Base-by-base conservation (phyloP, 1,140 invertebrate genomes). In the Ceratina japonica region DNA sequence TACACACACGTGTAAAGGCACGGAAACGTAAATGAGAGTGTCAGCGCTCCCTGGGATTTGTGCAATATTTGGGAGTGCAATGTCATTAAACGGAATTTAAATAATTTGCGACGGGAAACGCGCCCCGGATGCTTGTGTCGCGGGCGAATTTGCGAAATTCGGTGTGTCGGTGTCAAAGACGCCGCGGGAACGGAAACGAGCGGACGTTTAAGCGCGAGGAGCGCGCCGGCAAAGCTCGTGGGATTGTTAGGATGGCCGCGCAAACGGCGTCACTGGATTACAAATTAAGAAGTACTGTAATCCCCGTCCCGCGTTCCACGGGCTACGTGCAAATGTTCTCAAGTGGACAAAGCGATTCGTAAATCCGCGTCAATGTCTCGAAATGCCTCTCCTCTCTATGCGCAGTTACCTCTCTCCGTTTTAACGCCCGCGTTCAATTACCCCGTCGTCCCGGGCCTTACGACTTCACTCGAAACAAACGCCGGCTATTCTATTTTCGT, bases 201-300 rank as follows among this genome's bases (percentile, higher is more conserved):
- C 24, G 31, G 27, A 44, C 49, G 66, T 63, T 77, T 62, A 77
- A 62, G 44, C 66, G 20, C 68, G 24, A 5, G 8, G 1, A 54
- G n/a, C 49, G 72, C 31, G 37, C 5, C 37, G 66, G 37, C 58
- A 44, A 71, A 61, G 49, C 49, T 61, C 27, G n/a, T 22, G 75
- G 20, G 56, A 70, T 71, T 44, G 24, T 49, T 8, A 58, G n/a
- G 51, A 71, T 70, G 49, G 49, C n/a, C n/a, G 66, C 75, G 75
- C n/a, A 24, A 77, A 72, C 58, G 68, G 18, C 54, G 27, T 49
- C 49, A 5, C 44, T 24, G 49, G 66, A 71, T 77, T 77, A 77
- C 68, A 27, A 71, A 71, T 77, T 71, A 62, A 77, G 75, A 77
- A 77, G 56, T 70, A 54, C 27, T 5, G 56, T 77, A 71, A 77